A percentile compares a stretch with the other conserved stretches of the same genome.
phyloP scores from a whole-genome alignment of 1,140 invertebrate genomes.

The Drosophila chauvacae region DNA sequence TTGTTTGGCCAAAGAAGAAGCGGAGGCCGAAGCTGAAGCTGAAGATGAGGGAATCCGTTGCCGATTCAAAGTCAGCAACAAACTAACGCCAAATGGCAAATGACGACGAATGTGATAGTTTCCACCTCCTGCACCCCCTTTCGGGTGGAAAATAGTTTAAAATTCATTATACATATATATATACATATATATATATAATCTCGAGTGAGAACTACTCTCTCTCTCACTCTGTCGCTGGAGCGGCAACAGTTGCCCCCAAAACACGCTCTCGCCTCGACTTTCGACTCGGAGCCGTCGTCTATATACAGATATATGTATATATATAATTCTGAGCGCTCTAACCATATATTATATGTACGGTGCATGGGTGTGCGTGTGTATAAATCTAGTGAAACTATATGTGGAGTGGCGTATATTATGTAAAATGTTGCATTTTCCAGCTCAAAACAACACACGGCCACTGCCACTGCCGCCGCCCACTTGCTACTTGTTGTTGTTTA shows the following conservation, averaged over 20 bases:
- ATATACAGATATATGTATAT: constrained; percentile 36
- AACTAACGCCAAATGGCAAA: constrained; percentile 49
- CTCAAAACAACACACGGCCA: constrained; percentile 38
- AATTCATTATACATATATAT: constrained; percentile 70
- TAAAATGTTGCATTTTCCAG: constrained; percentile 76
- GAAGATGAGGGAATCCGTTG: constrained; percentile 33
- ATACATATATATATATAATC: constrained; percentile 34
- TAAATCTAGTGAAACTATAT: constrained; percentile 62
- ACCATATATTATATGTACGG: constrained; percentile 47
- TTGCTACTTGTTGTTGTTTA: constrained; percentile 74
- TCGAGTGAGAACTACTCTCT: constrained; percentile 35
- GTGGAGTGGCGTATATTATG: constrained; percentile 64
- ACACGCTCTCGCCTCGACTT: constrained; percentile 27
- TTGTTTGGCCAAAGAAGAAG: constrained; percentile 25
- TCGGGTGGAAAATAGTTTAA: constrained; percentile 65
- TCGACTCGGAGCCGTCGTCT: constrained; percentile 35
- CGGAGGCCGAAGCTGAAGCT: background rate
- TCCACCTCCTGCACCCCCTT: constrained; percentile 16
- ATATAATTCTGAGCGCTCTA: constrained; percentile 70
- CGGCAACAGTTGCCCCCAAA: constrained; percentile 18
- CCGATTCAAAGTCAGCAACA: constrained; percentile 48
- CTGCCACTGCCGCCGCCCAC: constrained; percentile 5
- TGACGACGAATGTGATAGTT: constrained; percentile 62
- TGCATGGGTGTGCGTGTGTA: constrained; percentile 39
- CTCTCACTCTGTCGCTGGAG: constrained; percentile 8